phyloP scores from a whole-genome alignment of 2,797 vertebrate genomes.

The Natrix natrix region DNA sequence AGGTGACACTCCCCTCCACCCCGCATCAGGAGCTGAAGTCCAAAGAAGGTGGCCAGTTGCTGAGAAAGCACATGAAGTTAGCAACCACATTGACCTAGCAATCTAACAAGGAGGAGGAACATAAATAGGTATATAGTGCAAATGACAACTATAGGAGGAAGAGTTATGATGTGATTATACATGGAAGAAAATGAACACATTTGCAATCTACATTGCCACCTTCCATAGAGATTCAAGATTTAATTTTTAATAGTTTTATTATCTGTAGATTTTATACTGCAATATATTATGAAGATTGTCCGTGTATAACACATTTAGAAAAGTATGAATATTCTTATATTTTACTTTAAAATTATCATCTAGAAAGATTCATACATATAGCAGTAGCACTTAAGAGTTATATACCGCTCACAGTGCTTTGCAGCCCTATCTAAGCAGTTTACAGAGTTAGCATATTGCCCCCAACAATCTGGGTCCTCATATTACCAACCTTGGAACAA shows the following conservation, averaged over 20 bases:
- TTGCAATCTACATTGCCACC: neutral
- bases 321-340: neutral
- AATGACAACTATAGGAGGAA: neutral
- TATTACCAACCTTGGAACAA: too few species aligned
- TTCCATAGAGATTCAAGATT: neutral
- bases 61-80: neutral
- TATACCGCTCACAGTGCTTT: too few species aligned
- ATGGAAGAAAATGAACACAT: neutral
- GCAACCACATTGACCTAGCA: neutral
- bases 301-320: neutral
- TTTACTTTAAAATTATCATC: neutral
- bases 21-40: neutral
- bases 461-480: too few species aligned
- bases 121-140: neutral
- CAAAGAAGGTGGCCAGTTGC: neutral
- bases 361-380: neutral
- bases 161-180: neutral
- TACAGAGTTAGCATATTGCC: too few species aligned
- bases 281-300: neutral
- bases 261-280: neutral
- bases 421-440: too few species aligned
- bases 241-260: neutral
- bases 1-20: neutral
- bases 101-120: neutral
- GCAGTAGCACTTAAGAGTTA: too few species aligned